Evolutionary conservation across 2,797 vertebrate species (phyloP), one percentile per base, ranked within the genome.

Genomic region (Sebastiscus tertius): DNA sequence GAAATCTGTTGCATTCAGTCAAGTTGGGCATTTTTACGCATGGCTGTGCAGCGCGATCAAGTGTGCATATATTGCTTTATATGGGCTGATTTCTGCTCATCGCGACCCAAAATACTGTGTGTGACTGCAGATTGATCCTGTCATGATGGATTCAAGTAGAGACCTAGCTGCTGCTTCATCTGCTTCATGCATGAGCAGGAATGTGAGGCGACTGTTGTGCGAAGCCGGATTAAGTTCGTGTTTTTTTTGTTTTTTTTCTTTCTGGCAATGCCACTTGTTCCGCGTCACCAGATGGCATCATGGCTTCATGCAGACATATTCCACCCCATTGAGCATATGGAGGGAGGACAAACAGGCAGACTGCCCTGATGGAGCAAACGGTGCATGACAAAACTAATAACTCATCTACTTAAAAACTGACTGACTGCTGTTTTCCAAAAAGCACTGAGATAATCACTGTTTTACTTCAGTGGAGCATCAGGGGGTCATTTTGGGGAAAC

Each of bases 281-380:
- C 80, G 82, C 73, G 79, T 93, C 89, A 89, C 90, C 94, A 94
- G 93, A 95, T 95, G 93, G 92, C 71, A 80, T 63, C 83, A n/a
- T 22, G 88, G 92, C 87, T 76, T 81, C 85, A 81, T 29, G 84
- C 80, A 66, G 81, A 84, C 75, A 80, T 73, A 65, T 76, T 89
- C 82, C 86, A 82, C 75, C 80, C 86, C 74, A 74, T 52, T 87
- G 90, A 85, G 87, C 79, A 81, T 26, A 80, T 78, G 86, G 72
- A 71, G n/a, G 29, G 64, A 16, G 75, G 61, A 64, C 69, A 73
- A 83, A 66, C 42, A n/a, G 86, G 70, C 83, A 74, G 64, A 18
- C 56, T 80, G 81, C 54, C 85, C 64, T 49, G 42, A 71, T 16
- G 18, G 62, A 74, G 80, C 69, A 84, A 83, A 79, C 82, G 62